Evolutionary conservation across 2,888 invertebrate species (phyloP).

Genomic region (Lepeophtheirus nordmannii): DNA sequence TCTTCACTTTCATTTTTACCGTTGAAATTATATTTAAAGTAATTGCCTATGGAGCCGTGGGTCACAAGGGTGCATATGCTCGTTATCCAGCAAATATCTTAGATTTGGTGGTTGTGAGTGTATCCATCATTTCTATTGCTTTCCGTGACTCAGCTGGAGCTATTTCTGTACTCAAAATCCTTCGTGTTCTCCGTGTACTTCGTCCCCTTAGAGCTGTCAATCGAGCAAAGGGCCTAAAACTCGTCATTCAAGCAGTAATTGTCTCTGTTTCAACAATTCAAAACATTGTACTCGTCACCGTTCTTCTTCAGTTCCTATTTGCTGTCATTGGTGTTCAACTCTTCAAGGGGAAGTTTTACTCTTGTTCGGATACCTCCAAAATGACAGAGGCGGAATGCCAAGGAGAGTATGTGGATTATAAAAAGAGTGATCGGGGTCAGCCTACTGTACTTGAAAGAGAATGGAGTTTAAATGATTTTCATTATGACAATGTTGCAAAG

Average conservation of each 20-base stretch:
- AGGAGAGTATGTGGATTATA: background rate
- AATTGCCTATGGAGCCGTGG: constrained; percentile 12
- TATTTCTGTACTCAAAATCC: constrained; percentile 14
- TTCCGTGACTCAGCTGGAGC: constrained; percentile 11
- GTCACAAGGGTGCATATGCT: constrained; percentile 24
- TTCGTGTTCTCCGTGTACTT: constrained; percentile 57
- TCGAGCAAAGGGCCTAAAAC: constrained; percentile 94
- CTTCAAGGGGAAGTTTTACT: constrained; percentile 29
- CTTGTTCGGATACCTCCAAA: constrained; percentile 9
- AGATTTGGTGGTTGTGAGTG: constrained; percentile 15
- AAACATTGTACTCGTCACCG: constrained; percentile 98
- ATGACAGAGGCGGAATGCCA: constrained; percentile 12
- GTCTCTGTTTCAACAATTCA: constrained; percentile 96
- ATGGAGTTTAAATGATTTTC: constrained; percentile 8
- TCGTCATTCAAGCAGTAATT: constrained; percentile 99
- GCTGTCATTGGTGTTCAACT: constrained; percentile 77
- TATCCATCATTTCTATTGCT: constrained; percentile 13
- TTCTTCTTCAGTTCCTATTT: constrained; percentile 99
- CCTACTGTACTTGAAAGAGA: constrained; percentile 11
- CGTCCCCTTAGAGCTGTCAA: constrained; percentile 97
- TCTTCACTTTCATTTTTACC: constrained; percentile 12
- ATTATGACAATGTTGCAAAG: constrained; percentile 18
- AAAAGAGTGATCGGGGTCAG: background rate
- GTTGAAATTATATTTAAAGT: constrained; percentile 8
- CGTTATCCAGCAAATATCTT: constrained; percentile 4